Conservation (phyloP, 1,140 invertebrate genomes). For the Globodera rostochiensis region DNA sequence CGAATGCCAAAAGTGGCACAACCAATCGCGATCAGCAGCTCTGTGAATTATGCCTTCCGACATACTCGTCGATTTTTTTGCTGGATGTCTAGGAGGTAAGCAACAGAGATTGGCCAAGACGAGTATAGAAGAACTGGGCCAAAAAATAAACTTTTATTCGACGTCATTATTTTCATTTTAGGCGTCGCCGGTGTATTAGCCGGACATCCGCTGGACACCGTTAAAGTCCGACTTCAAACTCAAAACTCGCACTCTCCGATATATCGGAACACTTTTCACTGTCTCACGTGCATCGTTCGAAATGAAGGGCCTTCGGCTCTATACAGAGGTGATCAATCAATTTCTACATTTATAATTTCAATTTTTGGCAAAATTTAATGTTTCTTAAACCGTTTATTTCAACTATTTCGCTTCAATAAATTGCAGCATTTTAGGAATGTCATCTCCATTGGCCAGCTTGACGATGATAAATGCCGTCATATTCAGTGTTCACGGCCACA, state of each 20-base stretch:
- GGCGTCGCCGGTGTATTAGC: constrained; percentile 82
- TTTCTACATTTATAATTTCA: not conserved
- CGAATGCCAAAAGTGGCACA: constrained; percentile 12
- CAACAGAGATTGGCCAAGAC: not conserved
- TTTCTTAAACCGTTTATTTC: too few relatives aligned
- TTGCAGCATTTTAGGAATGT: constrained; percentile 78
- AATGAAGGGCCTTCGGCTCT: constrained; percentile 73
- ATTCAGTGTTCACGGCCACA: constrained; percentile 80
- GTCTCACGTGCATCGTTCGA: constrained; percentile 82
- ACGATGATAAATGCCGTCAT: constrained; percentile 84
- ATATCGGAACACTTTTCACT: constrained; percentile 87
- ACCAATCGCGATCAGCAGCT: not conserved
- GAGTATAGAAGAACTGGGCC: not conserved
- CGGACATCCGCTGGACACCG: constrained; percentile 86
- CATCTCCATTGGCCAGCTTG: constrained; percentile 77
- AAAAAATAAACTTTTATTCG: not conserved
- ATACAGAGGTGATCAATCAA: constrained; percentile 24
- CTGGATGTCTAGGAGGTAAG: constrained; percentile 42
- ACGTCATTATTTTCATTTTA: not conserved
- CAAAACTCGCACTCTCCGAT: constrained; percentile 72
- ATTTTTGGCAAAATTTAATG: too few relatives aligned
- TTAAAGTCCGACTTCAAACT: constrained; percentile 81
- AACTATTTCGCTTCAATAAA: constrained; percentile 65
- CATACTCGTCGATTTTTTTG: constrained; percentile 39
- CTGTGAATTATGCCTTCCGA: constrained; percentile 27